A percentile compares a stretch with the other conserved stretches of the same genome.
Evolutionary conservation across 2,113 vertebrate species (phyloP).

Genomic region (Anoura caudifer): DNA sequence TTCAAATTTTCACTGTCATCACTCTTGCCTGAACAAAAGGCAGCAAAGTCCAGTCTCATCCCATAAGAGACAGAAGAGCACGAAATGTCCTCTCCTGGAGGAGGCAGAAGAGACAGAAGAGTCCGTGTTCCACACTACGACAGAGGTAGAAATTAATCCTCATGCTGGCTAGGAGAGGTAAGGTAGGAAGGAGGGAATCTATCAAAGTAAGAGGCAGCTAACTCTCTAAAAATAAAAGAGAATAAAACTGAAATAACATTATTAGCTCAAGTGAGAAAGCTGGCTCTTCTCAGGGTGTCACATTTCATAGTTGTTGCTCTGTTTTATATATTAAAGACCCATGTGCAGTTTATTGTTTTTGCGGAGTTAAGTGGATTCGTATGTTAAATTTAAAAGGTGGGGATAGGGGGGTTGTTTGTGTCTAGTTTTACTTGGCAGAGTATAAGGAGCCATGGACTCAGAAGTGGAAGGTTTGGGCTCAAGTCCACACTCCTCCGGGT

Average conservation of each 20-base stretch:
- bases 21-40: constrained; percentile 64
- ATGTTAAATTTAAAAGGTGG: constrained; percentile 1
- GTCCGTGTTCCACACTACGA: not conserved
- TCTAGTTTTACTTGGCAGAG: not conserved
- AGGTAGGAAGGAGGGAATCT: constrained; percentile 35
- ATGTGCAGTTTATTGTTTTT: not conserved
- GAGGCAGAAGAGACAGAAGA: not conserved
- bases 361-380: constrained; percentile 29
- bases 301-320: constrained; percentile 54
- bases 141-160: constrained; percentile 50
- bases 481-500: not conserved
- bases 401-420: not conserved
- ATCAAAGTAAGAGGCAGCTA: constrained; percentile 50
- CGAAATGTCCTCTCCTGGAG: no score
- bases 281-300: constrained; percentile 40
- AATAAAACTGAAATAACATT: constrained; percentile 33
- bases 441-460: not conserved
- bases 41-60: constrained; percentile 38
- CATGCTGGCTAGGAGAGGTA: not conserved
- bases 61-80: not conserved
- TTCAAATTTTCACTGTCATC: constrained; percentile 55
- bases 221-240: constrained; percentile 29
- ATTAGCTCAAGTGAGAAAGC: not conserved
- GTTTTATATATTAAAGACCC: constrained; percentile 10
- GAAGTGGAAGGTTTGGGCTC: not conserved